Evolutionary conservation across 2,113 vertebrate species (phyloP), one percentile per base, ranked within the genome.

Genomic region (Uria aalge): DNA sequence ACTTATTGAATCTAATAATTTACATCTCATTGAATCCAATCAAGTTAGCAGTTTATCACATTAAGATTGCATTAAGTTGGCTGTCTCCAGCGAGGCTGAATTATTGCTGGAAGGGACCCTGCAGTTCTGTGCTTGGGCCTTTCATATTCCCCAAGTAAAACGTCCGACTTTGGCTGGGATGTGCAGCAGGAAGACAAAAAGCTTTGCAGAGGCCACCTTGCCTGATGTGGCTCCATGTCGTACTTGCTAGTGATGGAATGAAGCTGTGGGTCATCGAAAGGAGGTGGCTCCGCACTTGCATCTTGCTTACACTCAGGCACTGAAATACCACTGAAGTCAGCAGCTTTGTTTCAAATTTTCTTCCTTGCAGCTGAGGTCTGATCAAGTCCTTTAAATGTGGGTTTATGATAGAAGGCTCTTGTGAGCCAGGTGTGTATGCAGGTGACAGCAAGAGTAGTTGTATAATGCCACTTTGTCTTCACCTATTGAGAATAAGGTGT

Each of bases 21-120:
- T 97, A 97, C 98, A 98, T 98, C 97, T 98, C 97, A 98, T 96
- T 98, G 97, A 97, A 94, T 96, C 94, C 97, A 97, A 98, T 98
- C 97, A 97, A 91, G 95, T 96, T 96, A 94, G 82, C 93, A 93
- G 96, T 97, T 98, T 97, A 96, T 95, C 96, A 93, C 89, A 95
- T 97, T 97, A 97, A 93, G 95, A 95, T 96, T 97, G 92, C 92
- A 92, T 95, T 97, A 97, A 91, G 96, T 81, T 84, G 94, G 81
- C 97, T 97, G 96, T 95, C 95, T 96, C 76, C 95, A 94, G 92
- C 12, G 5, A 84, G 36, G 87, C 79, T 97, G 96, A 97, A 72
- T 98, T 95, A 94, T 88, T 96, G 96, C 92, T 81, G 87, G 81
- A 94, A 90, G 84, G 93, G 59, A 57, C 81, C 84, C 81, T 79